These are phyloP conservation scores for Autographa pulchrina DNA, from an alignment of 2,888 invertebrate species.

Conservation along the genomic window DNA sequence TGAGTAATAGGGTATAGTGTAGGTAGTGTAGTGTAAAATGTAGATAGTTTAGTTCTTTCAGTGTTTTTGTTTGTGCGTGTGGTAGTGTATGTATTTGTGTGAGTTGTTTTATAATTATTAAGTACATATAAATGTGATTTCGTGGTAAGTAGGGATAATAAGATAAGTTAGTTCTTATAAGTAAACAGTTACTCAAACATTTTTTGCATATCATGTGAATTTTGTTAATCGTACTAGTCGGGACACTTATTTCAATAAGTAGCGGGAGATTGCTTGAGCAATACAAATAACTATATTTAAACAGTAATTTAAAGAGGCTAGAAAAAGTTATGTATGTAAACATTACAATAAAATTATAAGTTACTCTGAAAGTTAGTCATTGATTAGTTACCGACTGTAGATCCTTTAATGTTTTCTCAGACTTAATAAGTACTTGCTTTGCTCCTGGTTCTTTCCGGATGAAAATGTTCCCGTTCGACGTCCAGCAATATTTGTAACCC, in stretches of 20 bases:
- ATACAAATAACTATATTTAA: not conserved
- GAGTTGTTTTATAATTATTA: too few relatives aligned
- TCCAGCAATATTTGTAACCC: slow-evolving; percentile 5
- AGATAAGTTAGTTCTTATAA: not conserved
- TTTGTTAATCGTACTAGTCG: not conserved
- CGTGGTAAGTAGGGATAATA: not conserved
- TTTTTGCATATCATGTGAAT: not conserved
- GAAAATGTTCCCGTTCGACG: slow-evolving; percentile 9
- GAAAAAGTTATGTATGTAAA: not conserved
- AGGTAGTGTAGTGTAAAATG: too few relatives aligned
- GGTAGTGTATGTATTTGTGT: too few relatives aligned
- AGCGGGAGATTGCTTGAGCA: not conserved
- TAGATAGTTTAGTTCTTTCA: too few relatives aligned
- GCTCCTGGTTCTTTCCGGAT: slow-evolving; percentile 3
- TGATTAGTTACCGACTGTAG: not conserved
- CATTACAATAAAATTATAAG: not conserved
- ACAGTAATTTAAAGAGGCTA: not conserved
- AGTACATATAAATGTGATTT: too few relatives aligned
- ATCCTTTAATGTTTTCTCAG: not conserved
- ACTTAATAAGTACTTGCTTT: not conserved
- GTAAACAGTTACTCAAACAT: not conserved
- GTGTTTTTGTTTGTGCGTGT: too few relatives aligned
- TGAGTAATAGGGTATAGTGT: too few relatives aligned
- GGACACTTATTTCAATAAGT: too few relatives aligned
- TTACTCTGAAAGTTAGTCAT: slow-evolving; percentile 1